Base-by-base conservation (phyloP, 2,797 vertebrate species). In the Poecilia wingei region DNA sequence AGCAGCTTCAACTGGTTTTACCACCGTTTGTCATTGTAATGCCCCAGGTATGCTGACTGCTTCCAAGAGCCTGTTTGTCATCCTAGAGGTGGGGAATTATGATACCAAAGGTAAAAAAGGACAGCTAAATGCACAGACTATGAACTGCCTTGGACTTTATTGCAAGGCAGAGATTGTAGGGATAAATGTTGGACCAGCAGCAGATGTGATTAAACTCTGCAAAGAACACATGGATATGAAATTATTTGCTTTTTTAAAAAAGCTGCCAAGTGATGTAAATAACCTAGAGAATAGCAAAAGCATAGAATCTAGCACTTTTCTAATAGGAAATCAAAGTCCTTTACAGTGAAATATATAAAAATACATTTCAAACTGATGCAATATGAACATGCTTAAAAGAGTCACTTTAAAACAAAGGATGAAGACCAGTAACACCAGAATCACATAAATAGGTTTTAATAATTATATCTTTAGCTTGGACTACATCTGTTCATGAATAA, bases 11-110 rank as follows among this genome's bases (percentile, higher is more conserved):
- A 79, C 77, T 78, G 76, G 82, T 89, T 91, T 81, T 53, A 76
- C 43, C 78, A 47, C 61, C 74, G 78, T 90, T 75, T 84, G 77
- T 90, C 88, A 88, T 83, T 86, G 78, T 71, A 84, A 84, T 89
- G 75, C 22, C 66, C 1, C 18, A 13, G 41, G 72, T 71, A 71
- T 76, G 76, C 82, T 85, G 10, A 31, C 51, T 87, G 86, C 86
- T 74, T 69, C 4, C 66, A 69, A 84, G 80, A 84, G 81, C 73
- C 76, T 80, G 79, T 92, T 77, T 86, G 92, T 90, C 77, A 87
- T 86, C 77, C 41, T 61, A 46, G 74, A 72, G 59, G 71, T 76
- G 49, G 51, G 46, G 82, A 82, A 82, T 39, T 69, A 75, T 69
- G 33, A 82, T 84, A 66, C 82, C 51, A 82, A 47, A 85, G 66